Evolutionary conservation across 2,113 vertebrate species (phyloP).

Genomic region (Zingel zingel): DNA sequence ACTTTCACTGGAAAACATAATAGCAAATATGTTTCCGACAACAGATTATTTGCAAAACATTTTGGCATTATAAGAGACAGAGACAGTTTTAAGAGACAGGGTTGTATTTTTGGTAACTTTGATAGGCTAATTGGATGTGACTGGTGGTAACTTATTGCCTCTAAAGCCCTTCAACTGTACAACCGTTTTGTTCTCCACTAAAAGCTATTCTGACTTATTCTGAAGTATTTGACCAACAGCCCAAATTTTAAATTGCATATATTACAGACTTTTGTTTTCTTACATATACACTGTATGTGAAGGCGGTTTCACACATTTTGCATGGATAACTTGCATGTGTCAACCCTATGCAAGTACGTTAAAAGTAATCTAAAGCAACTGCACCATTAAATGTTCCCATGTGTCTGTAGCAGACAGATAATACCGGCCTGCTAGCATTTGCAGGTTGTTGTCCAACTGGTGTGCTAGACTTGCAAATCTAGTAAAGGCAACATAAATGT

Average conservation of each 20-base stretch:
- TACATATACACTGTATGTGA: not conserved
- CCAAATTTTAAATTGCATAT: not conserved
- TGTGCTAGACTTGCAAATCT: not conserved
- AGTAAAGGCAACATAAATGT: not conserved
- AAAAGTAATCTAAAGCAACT: not conserved
- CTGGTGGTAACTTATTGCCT: not conserved
- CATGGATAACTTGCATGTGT: not conserved
- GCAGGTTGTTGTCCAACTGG: not conserved
- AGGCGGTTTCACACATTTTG: not conserved
- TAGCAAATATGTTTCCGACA: not conserved
- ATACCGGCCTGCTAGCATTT: slow-evolving; percentile 4
- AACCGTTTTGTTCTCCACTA: not conserved
- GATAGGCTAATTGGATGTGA: slow-evolving; percentile 9
- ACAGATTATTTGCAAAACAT: not conserved
- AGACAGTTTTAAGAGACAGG: not conserved
- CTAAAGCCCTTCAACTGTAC: not conserved
- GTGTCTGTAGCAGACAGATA: not conserved
- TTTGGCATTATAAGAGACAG: too few species aligned
- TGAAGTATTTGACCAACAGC: not conserved
- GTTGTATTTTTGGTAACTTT: not conserved
- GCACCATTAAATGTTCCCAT: slow-evolving; percentile 11
- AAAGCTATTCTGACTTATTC: not conserved
- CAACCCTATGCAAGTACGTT: slow-evolving; percentile 1
- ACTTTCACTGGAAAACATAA: slow-evolving; percentile 8
- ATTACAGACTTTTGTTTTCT: not conserved